Evolutionary conservation across 2,113 vertebrate species (phyloP).

Genomic region (Cyanocitta stelleri): DNA sequence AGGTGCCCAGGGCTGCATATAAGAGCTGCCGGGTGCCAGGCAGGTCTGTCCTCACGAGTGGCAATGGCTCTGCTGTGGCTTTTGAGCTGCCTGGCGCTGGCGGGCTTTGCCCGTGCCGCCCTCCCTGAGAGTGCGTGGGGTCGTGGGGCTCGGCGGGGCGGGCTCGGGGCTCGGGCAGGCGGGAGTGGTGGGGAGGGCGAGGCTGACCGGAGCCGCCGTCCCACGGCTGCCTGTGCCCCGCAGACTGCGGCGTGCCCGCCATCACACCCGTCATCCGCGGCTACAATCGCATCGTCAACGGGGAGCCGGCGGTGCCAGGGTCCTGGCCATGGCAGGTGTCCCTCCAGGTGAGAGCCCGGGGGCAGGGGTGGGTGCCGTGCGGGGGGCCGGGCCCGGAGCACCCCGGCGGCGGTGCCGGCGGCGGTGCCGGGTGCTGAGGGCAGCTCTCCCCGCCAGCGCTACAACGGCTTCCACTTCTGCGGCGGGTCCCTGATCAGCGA

Average conservation of each 20-base stretch:
- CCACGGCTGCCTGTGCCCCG: neutral
- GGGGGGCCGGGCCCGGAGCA: neutral
- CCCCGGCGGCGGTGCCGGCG: neutral
- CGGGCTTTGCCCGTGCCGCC: neutral
- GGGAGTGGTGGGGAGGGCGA: accelerated
- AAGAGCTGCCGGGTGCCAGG: neutral
- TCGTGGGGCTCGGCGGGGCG: accelerated
- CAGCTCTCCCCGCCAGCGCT: neutral
- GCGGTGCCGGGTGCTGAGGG: neutral
- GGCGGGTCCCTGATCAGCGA: conserved; percentile 15
- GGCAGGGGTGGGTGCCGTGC: neutral
- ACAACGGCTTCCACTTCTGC: neutral
- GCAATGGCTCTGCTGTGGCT: conserved; percentile 43
- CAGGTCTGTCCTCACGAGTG: neutral
- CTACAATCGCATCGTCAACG: conserved; percentile 71
- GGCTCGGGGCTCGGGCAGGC: accelerated
- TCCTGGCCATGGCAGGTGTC: conserved; percentile 77
- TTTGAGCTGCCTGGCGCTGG: conserved; percentile 45
- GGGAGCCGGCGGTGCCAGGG: conserved; percentile 62
- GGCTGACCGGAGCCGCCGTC: accelerated
- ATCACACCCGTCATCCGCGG: conserved; percentile 62
- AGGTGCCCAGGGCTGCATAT: neutral
- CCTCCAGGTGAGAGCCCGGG: neutral
- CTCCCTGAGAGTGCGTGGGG: neutral
- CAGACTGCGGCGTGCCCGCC: conserved; percentile 74